Evolutionary conservation across 92 coral and sea anemone genomes (phyloP), one percentile per base, ranked within the genome.

Genomic region (Palythoa grandiflora): DNA sequence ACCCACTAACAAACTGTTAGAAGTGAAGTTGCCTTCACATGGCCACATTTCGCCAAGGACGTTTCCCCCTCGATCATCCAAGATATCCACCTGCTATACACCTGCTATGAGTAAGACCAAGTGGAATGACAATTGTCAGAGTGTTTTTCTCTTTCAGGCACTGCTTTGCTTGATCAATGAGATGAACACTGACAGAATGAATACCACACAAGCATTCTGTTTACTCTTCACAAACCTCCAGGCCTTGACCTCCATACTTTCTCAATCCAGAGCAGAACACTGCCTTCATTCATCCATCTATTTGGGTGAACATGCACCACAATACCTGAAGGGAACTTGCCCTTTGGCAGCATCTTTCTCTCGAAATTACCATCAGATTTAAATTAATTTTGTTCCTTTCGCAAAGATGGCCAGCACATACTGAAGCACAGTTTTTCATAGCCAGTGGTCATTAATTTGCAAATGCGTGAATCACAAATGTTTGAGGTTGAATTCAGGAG

Each of bases 21-120:
- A 28, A 28, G 28, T 28, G 28, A 28, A 28, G 28, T 28, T 28
- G 89, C 89, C 63, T 55, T 75, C 84, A 76, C 14, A 68, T 76
- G 36, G 52, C 50, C 83, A 57, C 51, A 55, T 52, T 52, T 21
- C 1, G 73, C 76, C 66, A 61, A 87, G 39, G 77, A 36, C 77
- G 63, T 87, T 74, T 87, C 84, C 16, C 89, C 89, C 37, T 76
- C 89, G 19, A 87, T 77, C 84, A 44, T 77, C 84, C 89, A 77
- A 75, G 52, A 63, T 16, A 7, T 48, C 89, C 84, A 87, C 13
- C 35, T 20, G 38, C 71, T 59, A 20, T 51, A 8, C 51, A 87
- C 50, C 16, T 73, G 75, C 53, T 86, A 74, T n/a, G 54, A 77
- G 19, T 59, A 87, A 1, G 84, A 61, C 76, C 66, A 55, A 83